Conservation (phyloP, 2,113 vertebrate species). For the Podarcis raffonei region DNA sequence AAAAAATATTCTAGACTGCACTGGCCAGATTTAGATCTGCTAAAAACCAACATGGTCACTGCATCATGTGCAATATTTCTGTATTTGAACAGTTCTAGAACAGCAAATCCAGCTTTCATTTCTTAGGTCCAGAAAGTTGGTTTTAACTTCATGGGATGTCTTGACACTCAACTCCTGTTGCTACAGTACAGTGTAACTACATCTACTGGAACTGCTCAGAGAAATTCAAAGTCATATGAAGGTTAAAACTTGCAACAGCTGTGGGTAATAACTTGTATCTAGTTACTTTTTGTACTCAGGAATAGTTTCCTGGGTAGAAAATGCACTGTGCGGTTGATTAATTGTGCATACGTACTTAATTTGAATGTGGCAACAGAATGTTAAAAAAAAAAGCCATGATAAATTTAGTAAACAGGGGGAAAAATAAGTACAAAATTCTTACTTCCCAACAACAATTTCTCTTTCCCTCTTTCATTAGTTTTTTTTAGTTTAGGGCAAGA, state of each 20-base stretch:
- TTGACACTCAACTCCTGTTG: not conserved
- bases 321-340: not conserved
- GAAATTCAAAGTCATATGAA: not conserved
- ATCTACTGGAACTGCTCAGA: not conserved
- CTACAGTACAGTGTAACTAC: not conserved
- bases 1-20: not conserved
- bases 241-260: not conserved
- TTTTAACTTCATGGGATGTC: not conserved
- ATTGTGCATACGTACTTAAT: not conserved
- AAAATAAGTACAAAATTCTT: not conserved
- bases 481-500: constrained; percentile 11
- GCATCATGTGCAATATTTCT: not conserved
- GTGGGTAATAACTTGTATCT: not conserved
- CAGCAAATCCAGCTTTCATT: not conserved
- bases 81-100: not conserved
- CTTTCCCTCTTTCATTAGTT: not conserved
- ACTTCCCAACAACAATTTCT: constrained; percentile 15
- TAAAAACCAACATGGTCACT: not conserved
- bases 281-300: not conserved
- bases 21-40: not conserved
- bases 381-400: not conserved
- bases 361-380: not conserved
- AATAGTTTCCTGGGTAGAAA: not conserved
- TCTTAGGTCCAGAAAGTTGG: not conserved
- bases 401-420: not conserved